Conservation (phyloP, 2,888 invertebrate genomes). For the Xestoiulus laeticollis region DNA sequence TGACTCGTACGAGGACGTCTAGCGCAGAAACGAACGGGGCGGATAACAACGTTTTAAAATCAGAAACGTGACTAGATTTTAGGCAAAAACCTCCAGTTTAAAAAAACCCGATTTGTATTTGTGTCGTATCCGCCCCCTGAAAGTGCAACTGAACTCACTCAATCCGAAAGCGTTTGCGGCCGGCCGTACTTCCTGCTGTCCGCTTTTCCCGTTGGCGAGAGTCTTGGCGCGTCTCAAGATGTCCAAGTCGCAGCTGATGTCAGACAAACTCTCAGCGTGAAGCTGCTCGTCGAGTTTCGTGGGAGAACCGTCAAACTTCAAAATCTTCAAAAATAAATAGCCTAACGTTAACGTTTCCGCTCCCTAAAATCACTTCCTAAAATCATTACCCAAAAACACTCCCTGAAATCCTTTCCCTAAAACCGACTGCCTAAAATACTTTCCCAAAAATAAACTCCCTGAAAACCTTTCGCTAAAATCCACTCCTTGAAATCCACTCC, state of each 20-base stretch:
- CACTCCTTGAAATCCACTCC: too few relatives aligned
- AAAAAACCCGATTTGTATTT: too few relatives aligned
- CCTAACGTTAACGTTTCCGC: too few relatives aligned
- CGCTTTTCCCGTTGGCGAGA: neutral
- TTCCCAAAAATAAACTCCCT: too few relatives aligned
- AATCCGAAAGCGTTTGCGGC: constrained; percentile 47
- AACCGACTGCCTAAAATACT: too few relatives aligned
- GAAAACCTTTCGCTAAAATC: too few relatives aligned
- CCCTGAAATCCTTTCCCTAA: too few relatives aligned
- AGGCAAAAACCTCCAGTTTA: too few relatives aligned
- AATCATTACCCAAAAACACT: too few relatives aligned
- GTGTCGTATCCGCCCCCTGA: neutral
- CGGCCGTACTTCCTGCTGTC: constrained; percentile 8
- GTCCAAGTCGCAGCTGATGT: constrained; percentile 54
- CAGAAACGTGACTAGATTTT: too few relatives aligned
- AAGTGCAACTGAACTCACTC: constrained; percentile 42
- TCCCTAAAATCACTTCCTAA: too few relatives aligned
- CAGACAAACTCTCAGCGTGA: constrained; percentile 62
- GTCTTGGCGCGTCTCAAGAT: constrained; percentile 50
- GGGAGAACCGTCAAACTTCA: constrained; percentile 60
- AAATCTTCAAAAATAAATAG: constrained; percentile 59
- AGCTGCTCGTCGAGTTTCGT: constrained; percentile 61
- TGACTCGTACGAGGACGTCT: neutral
- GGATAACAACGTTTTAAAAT: too few relatives aligned
- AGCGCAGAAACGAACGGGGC: neutral